Base-by-base conservation (phyloP, 2,888 invertebrate genomes). In the Lamproptera curius region DNA sequence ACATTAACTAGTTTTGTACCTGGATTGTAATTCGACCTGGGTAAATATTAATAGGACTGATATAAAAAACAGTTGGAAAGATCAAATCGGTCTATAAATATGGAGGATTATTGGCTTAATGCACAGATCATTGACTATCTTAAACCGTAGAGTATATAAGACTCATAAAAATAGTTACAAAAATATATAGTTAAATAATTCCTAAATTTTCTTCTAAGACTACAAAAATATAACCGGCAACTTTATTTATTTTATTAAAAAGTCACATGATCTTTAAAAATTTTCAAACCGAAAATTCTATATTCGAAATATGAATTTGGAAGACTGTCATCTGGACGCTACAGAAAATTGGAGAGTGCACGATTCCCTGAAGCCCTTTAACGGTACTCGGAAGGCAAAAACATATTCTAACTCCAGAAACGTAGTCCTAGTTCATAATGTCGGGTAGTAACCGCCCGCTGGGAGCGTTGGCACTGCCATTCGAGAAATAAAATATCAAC, bases 401-500 rank as follows among this genome's bases (percentile, higher is more conserved):
- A 64, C 58, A 58, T 63, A 65, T 59, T 62, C 63, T 72, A 68
- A 50, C 4, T 15, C 15, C 43, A 42, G 31, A 10, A 2, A 46
- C 58, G 70, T 76, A 63, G 61, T 67, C 61, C 57, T 50, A 58
- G 60, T 68, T 55, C 72, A 43, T 53, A 47, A 33, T 57, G 48
- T 46, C 50, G 45, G 48, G 33, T 37, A 14, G 33, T 41, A 60
- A 62, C 74, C 82, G 65, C 86, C 86, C 74, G 85, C 86, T 81
- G 85, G 41, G 86, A 62, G 76, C 78, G 85, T 85, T 79, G 83
- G 80, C 85, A 79, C 76, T 66, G 70, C 76, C 72, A 75, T 78
- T 73, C 77, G 65, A 79, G 76, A 83, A 82, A 84, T 77, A 85
- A 84, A 84, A 83, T 83, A 83, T 82, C 80, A 82, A 81, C 84